Conservation (phyloP, 2,113 vertebrate genomes). For the Ictalurus punctatus region DNA sequence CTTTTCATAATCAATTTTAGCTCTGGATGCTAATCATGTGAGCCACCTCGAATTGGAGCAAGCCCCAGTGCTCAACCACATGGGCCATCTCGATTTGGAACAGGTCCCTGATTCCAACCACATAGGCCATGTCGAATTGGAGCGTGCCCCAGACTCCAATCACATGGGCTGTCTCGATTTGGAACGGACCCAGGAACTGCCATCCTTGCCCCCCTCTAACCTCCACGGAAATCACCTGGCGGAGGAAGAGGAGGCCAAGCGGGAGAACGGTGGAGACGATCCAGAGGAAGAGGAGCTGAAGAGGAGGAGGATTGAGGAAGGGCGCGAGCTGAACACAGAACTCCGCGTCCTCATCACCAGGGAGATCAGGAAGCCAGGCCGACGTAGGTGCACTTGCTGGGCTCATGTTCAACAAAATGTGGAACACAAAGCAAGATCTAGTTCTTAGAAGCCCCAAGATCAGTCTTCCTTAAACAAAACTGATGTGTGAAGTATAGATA, state of each 20-base stretch:
- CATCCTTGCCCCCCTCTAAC: neutral
- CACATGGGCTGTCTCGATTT: conserved; percentile 24
- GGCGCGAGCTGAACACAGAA: conserved; percentile 85
- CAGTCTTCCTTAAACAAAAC: neutral
- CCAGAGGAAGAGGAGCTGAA: conserved; percentile 72
- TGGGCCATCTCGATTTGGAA: conserved; percentile 16
- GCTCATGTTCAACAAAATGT: neutral
- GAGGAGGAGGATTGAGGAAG: conserved; percentile 76
- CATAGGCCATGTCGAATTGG: neutral
- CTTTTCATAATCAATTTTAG: neutral
- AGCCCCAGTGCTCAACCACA: conserved; percentile 20
- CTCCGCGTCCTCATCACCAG: conserved; percentile 87
- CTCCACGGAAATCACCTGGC: conserved; percentile 67
- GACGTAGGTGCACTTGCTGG: conserved; percentile 78
- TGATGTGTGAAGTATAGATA: neutral
- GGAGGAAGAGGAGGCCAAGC: conserved; percentile 58
- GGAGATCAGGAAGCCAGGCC: conserved; percentile 93
- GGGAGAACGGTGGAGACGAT: conserved; percentile 71
- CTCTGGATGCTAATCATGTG: conserved; percentile 35
- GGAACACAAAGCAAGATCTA: neutral
- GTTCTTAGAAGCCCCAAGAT: neutral
- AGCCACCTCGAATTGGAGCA: conserved; percentile 12
- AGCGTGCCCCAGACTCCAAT: neutral
- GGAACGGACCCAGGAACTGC: neutral
- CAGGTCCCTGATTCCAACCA: neutral